Evolutionary conservation across 1,140 invertebrate species (phyloP), one percentile per base, ranked within the genome.

Genomic region (Zaprionus africanus): DNA sequence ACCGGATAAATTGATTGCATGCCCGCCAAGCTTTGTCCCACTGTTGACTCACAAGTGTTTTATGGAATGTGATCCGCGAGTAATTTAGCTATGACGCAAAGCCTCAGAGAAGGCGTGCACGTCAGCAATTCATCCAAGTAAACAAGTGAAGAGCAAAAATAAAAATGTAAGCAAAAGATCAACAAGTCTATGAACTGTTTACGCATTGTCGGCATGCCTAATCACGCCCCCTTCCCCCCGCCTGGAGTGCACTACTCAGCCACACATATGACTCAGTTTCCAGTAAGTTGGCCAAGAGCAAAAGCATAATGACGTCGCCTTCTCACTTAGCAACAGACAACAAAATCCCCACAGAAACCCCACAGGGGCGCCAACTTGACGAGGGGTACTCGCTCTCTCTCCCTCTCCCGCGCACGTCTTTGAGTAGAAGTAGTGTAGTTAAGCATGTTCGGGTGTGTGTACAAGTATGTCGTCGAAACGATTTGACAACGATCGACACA

Each of bases 171-270:
- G 76, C 64, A 75, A 74, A 54, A 79, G 69, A 86, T 74, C 78
- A 87, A 78, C 84, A 75, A 65, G 82, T 84, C 78, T 71, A 60
- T 56, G 72, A 87, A 78, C 19, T 80, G 64, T 68, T 75, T 62
- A 62, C 62, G 24, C 66, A 75, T 73, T 79, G 64, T 87, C 84
- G 83, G 87, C 83, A 86, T 38, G 38, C 46, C 34, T 41, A 41
- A 43, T 57, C 53, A 46, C 1, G 1, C 4, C 51, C 19, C 19
- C 31, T 34, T 4, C 31, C 9, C 31, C 24, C 9, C 19, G 6
- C 12, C 3, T 13, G 53, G 5, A n/a, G 64, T 53, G 68, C 4
- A 5, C 38, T 2, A 41, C 15, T 41, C 49, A 56, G 26, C 64
- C 46, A 67, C 58, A 67, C 72, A 46, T n/a, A 46, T 83, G 66